Evolutionary conservation across 2,113 vertebrate species (phyloP).

Genomic region (Rhagologus leucostigma): DNA sequence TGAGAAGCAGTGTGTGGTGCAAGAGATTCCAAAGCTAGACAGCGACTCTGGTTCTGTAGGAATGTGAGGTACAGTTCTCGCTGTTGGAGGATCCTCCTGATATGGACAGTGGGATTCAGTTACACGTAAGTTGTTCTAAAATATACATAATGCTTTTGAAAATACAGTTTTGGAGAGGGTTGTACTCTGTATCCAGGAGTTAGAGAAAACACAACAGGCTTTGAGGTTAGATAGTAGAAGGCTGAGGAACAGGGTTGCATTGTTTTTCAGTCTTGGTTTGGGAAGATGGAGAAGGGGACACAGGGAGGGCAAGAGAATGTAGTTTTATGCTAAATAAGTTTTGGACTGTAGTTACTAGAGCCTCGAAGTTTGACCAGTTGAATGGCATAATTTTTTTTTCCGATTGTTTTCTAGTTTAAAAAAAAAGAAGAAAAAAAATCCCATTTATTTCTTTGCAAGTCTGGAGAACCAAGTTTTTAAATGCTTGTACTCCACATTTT

Average conservation of each 20-base stretch:
- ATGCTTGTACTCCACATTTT: neutral
- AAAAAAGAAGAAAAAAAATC: neutral
- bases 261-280: neutral
- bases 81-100: neutral
- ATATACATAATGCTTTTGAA: neutral
- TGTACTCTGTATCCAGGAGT: neutral
- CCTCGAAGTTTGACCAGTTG: neutral
- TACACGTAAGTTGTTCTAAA: neutral
- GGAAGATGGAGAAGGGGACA: neutral
- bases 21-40: neutral
- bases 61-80: neutral
- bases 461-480: neutral
- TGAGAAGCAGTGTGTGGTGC: neutral
- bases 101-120: neutral
- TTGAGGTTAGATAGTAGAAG: neutral
- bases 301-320: neutral
- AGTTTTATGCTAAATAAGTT: neutral
- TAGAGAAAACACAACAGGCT: neutral
- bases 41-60: neutral
- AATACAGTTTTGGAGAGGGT: neutral
- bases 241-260: neutral
- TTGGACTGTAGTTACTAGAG: neutral
- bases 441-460: neutral
- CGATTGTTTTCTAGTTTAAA: neutral
- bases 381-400: neutral